These are phyloP conservation scores for Chironomus tentans DNA, from an alignment of 2,888 invertebrate species.

Conservation along the genomic window DNA sequence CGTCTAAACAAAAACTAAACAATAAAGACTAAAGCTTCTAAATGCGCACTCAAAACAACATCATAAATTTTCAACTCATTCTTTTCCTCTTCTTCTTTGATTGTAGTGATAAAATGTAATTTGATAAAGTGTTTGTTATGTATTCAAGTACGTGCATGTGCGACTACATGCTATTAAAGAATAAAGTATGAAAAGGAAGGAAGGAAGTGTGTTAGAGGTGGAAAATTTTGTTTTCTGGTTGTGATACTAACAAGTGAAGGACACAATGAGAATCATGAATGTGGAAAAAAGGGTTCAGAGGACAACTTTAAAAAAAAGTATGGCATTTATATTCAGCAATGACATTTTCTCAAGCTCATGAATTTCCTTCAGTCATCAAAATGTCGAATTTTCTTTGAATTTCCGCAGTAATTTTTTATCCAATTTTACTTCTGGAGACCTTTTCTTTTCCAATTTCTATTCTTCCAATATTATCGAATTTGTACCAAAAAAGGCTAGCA, in stretches of 20 bases:
- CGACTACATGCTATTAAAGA: no score
- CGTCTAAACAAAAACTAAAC: no score
- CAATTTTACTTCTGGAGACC: background rate
- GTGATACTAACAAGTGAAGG: background rate
- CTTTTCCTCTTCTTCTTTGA: background rate
- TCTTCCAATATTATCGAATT: no score
- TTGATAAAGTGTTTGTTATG: background rate
- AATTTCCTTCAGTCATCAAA: background rate
- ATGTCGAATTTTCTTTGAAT: background rate
- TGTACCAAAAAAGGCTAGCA: no score
- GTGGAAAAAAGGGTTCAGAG: background rate
- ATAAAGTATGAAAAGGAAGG: background rate
- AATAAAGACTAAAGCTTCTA: no score
- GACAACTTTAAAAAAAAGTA: background rate
- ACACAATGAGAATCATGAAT: background rate
- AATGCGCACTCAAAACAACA: no score
- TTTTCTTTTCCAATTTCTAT: background rate
- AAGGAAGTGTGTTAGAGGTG: background rate
- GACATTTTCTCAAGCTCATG: background rate
- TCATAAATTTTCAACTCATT: background rate
- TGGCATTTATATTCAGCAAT: background rate
- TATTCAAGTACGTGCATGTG: no score
- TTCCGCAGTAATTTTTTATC: background rate
- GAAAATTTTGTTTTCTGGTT: background rate
- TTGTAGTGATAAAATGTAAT: background rate